These are phyloP conservation scores for Drosophila arawakana DNA, from an alignment of 1,140 invertebrate species.

Conservation along the genomic window DNA sequence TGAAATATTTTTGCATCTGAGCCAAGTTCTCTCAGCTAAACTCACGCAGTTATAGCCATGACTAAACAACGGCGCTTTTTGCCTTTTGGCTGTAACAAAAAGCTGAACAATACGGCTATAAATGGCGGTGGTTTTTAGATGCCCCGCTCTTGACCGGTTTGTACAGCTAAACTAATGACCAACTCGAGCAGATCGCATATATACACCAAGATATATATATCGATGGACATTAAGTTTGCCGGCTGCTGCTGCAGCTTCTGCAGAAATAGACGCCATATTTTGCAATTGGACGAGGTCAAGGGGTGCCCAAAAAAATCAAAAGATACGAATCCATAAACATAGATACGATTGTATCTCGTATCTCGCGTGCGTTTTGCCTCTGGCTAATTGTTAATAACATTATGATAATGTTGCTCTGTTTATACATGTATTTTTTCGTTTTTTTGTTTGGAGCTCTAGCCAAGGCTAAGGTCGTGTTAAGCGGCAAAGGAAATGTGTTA, in stretches of 20 bases:
- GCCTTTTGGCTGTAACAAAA: slow-evolving; percentile 49
- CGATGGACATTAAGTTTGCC: slow-evolving; percentile 45
- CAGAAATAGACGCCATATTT: slow-evolving; percentile 60
- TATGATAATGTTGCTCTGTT: slow-evolving; percentile 38
- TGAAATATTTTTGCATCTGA: slow-evolving; percentile 42
- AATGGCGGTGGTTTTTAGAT: slow-evolving; percentile 49
- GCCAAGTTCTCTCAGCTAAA: neutral
- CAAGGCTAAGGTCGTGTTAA: slow-evolving; percentile 69
- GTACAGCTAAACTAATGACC: slow-evolving; percentile 62
- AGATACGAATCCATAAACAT: slow-evolving; percentile 51
- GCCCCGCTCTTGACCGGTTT: slow-evolving; percentile 76
- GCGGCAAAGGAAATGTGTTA: slow-evolving; percentile 14
- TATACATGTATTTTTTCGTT: slow-evolving; percentile 22
- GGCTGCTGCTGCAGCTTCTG: slow-evolving; percentile 34
- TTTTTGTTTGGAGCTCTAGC: slow-evolving; percentile 39
- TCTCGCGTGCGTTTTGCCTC: slow-evolving; percentile 29
- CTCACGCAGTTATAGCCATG: slow-evolving; percentile 35
- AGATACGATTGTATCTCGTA: slow-evolving; percentile 32
- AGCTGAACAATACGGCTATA: slow-evolving; percentile 52
- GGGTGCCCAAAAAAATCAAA: slow-evolving; percentile 25
- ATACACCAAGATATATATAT: neutral
- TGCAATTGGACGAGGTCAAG: slow-evolving; percentile 74
- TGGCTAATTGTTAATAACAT: slow-evolving; percentile 61
- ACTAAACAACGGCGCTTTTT: slow-evolving; percentile 60
- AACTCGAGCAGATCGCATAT: neutral